Percentiles rank a stretch among this genome's conserved stretches.
phyloP scores from a whole-genome alignment of 2,888 invertebrate species.

The Oconnorella tubifera region DNA sequence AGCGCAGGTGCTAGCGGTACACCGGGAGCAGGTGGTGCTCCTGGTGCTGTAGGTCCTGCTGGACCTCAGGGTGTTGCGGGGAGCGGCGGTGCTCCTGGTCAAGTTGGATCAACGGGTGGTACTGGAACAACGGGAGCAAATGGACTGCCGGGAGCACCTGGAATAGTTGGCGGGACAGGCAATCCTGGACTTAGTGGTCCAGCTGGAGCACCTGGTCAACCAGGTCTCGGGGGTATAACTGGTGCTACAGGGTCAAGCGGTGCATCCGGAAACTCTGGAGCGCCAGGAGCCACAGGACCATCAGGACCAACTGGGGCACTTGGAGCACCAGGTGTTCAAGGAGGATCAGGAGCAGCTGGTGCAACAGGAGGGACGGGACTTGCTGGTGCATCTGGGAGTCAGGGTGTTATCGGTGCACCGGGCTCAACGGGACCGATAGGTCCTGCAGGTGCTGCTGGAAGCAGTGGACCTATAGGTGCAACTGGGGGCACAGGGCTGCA shows the following conservation, averaged over 20 bases:
- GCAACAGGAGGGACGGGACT: conserved; percentile 6
- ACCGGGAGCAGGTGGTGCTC: conserved; percentile 22
- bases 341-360: conserved; percentile 8
- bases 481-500: background rate
- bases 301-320: conserved; percentile 9
- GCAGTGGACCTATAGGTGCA: conserved; percentile 14
- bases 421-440: conserved; percentile 15
- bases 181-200: conserved; percentile 8
- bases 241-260: conserved; percentile 15
- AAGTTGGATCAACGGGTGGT: conserved; percentile 25
- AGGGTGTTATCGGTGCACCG: no score
- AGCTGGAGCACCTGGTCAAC: conserved; percentile 16
- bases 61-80: conserved; percentile 25
- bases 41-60: conserved; percentile 18
- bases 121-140: conserved; percentile 24
- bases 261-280: conserved; percentile 10
- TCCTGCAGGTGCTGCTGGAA: conserved; percentile 25
- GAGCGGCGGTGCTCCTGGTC: conserved; percentile 24
- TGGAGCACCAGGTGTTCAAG: conserved; percentile 9
- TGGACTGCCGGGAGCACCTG: conserved; percentile 8
- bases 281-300: conserved; percentile 7
- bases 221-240: conserved; percentile 15
- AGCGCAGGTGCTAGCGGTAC: conserved; percentile 7
- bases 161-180: conserved; percentile 5
- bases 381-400: conserved; percentile 2